Evolutionary conservation across 1,140 invertebrate genomes (phyloP).

Genomic region (Drosophila orena): DNA sequence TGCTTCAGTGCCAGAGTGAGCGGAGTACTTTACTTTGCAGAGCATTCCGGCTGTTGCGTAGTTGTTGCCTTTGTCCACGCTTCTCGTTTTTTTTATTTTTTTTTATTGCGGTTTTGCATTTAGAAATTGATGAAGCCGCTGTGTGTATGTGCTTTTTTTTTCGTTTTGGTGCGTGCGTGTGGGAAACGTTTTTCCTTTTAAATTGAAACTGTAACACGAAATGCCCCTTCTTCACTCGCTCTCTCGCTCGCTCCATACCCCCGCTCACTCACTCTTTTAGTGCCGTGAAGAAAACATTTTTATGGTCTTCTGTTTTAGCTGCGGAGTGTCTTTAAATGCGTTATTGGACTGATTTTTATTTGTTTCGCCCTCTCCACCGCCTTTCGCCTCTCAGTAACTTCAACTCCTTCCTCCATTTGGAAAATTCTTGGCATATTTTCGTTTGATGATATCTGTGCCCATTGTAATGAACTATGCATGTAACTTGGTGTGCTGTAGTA

Average conservation of each 20-base stretch:
- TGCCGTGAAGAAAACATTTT: slow-evolving; percentile 65
- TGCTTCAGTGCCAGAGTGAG: too few species aligned
- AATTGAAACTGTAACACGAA: slow-evolving; percentile 78
- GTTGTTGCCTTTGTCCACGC: slow-evolving; percentile 11
- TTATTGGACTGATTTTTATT: slow-evolving; percentile 76
- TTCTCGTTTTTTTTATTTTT: slow-evolving; percentile 28
- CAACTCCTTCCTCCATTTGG: slow-evolving; percentile 36
- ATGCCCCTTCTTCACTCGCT: slow-evolving; percentile 26
- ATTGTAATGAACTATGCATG: slow-evolving; percentile 3
- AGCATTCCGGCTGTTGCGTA: slow-evolving; percentile 13
- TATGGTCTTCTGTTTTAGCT: slow-evolving; percentile 67
- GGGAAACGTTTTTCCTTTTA: slow-evolving; percentile 71
- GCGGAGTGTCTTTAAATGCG: slow-evolving; percentile 74
- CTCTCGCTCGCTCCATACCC: not conserved
- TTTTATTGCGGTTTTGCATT: slow-evolving; percentile 81
- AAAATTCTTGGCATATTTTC: slow-evolving; percentile 69
- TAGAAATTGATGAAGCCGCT: slow-evolving; percentile 72
- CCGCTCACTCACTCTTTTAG: slow-evolving; percentile 9
- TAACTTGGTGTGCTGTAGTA: slow-evolving; percentile 7
- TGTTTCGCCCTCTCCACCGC: slow-evolving; percentile 20
- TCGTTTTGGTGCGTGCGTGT: slow-evolving; percentile 31
- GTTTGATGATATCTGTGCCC: slow-evolving; percentile 50
- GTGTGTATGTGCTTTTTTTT: slow-evolving; percentile 7
- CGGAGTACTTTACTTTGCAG: not conserved
- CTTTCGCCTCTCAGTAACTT: slow-evolving; percentile 15